phyloP scores from a whole-genome alignment of 2,888 invertebrate genomes.

The Amitus sp. region DNA sequence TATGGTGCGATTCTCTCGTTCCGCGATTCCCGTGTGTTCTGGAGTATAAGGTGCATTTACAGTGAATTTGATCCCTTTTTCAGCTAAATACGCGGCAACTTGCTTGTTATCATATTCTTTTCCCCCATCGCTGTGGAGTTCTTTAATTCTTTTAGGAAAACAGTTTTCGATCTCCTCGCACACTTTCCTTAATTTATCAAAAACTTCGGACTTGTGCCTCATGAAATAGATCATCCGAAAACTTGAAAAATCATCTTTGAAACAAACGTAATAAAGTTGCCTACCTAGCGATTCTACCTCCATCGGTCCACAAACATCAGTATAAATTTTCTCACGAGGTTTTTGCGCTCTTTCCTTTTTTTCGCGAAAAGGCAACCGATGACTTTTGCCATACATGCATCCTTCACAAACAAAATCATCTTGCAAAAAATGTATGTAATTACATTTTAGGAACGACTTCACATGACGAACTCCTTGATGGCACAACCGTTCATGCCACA shows the following conservation, averaged over 20 bases:
- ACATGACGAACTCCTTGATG: too few species aligned
- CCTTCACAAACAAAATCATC: too few species aligned
- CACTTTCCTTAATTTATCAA: constrained; percentile 35
- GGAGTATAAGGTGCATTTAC: constrained; percentile 21
- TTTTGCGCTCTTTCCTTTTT: too few species aligned
- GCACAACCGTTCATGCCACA: too few species aligned
- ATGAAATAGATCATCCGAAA: constrained; percentile 38
- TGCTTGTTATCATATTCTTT: constrained; percentile 18
- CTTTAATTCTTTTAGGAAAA: constrained; percentile 21
- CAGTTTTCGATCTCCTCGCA: constrained; percentile 21
- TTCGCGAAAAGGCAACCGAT: too few species aligned
- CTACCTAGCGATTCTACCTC: constrained; percentile 29
- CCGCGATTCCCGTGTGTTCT: constrained; percentile 23
- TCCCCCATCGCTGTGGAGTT: constrained; percentile 36
- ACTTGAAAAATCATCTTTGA: constrained; percentile 33
- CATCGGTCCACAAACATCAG: constrained; percentile 21
- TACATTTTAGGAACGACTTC: too few species aligned
- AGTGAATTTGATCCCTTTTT: constrained; percentile 15
- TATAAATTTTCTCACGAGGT: constrained; percentile 21
- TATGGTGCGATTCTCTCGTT: constrained; percentile 23
- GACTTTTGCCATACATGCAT: too few species aligned
- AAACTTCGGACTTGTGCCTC: constrained; percentile 38
- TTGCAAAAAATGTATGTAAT: too few species aligned
- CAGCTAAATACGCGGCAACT: constrained; percentile 6
- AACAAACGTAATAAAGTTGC: constrained; percentile 27